Evolutionary conservation across 1,140 invertebrate species (phyloP).

Genomic region (Belonocnema kinseyi): DNA sequence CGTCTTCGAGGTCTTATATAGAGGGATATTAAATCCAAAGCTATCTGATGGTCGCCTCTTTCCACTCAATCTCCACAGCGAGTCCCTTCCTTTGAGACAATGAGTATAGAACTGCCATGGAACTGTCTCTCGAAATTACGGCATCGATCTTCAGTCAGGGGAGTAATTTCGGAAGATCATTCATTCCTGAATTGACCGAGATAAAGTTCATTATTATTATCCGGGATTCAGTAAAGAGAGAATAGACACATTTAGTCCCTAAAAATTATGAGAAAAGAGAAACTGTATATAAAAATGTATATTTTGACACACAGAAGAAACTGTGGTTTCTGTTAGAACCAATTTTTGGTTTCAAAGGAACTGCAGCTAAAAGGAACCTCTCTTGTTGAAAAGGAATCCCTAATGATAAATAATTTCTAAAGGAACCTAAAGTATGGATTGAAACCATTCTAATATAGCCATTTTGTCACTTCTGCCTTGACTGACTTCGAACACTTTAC

Average conservation of each 20-base stretch:
- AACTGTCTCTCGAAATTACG: slow-evolving; percentile 45
- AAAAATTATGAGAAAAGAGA: neutral
- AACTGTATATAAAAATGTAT: too few relatives aligned
- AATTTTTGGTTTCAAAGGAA: too few relatives aligned
- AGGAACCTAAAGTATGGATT: too few relatives aligned
- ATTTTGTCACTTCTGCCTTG: too few relatives aligned
- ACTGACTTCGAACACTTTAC: too few relatives aligned
- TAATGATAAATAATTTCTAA: too few relatives aligned
- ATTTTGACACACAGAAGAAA: too few relatives aligned
- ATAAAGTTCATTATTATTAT: neutral
- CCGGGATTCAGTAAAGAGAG: neutral
- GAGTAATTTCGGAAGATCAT: neutral
- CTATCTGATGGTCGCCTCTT: slow-evolving; percentile 52
- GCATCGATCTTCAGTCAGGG: slow-evolving; percentile 44
- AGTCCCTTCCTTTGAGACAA: slow-evolving; percentile 34
- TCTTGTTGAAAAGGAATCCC: too few relatives aligned
- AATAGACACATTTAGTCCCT: neutral
- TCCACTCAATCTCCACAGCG: slow-evolving; percentile 19
- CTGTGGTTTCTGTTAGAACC: too few relatives aligned
- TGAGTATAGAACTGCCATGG: slow-evolving; percentile 1
- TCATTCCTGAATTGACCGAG: slow-evolving; percentile 6
- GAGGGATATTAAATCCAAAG: slow-evolving; percentile 57
- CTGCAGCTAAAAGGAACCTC: too few relatives aligned
- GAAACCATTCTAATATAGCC: too few relatives aligned
- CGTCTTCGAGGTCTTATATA: slow-evolving; percentile 46